A percentile compares a stretch with the other conserved stretches of the same genome.
Evolutionary conservation across 2,797 vertebrate species (phyloP).

Genomic region (Buphagus erythrorhynchus): DNA sequence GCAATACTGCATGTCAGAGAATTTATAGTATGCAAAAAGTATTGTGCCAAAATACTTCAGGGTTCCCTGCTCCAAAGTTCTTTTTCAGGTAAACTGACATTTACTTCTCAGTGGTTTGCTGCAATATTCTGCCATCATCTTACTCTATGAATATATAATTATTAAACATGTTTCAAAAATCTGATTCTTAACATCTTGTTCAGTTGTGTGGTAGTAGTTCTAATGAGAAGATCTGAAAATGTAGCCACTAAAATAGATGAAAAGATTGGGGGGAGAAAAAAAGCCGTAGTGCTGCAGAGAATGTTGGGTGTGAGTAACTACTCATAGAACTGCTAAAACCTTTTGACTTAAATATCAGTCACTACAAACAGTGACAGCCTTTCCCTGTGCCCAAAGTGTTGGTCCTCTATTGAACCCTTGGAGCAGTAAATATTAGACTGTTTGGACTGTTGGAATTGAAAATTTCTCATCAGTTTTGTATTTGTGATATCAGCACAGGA

Average conservation of each 20-base stretch:
- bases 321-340: neutral
- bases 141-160: neutral
- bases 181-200: neutral
- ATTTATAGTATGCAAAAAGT: neutral
- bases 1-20: fast-evolving
- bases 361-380: neutral
- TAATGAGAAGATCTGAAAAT: neutral
- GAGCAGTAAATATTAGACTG: neutral
- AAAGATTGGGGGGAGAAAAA: fast-evolving
- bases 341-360: neutral
- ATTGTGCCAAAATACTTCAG: neutral
- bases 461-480: neutral
- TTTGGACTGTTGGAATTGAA: neutral
- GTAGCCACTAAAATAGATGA: neutral
- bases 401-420: neutral
- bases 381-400: neutral
- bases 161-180: neutral
- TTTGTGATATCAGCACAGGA: neutral
- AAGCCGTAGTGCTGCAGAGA: neutral
- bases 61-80: neutral
- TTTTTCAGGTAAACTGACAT: neutral
- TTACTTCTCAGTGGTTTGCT: neutral
- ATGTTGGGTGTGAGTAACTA: neutral
- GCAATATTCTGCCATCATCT: neutral
- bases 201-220: neutral